A percentile compares a stretch with the other conserved stretches of the same genome.
Evolutionary conservation across 2,888 invertebrate genomes (phyloP).

Genomic region (Suillia variegata): DNA sequence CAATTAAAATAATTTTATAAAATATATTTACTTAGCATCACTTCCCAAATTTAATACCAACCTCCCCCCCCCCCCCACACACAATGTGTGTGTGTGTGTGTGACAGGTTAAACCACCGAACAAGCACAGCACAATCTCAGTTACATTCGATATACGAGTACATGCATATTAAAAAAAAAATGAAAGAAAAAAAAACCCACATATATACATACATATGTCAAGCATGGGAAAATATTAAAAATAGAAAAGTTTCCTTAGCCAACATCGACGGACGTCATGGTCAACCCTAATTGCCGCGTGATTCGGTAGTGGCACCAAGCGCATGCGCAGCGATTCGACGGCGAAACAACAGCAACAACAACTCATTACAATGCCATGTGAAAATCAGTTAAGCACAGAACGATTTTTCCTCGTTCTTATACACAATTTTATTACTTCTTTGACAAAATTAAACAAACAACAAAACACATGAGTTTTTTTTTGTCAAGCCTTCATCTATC

Average conservation of each 20-base stretch:
- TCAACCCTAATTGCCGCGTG: slow-evolving; percentile 4
- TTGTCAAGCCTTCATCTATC: no score
- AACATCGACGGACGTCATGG: background rate
- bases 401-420: slow-evolving; percentile 16
- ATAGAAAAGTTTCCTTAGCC: background rate
- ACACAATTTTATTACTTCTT: no score
- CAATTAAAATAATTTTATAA: no score
- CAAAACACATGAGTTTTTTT: no score
- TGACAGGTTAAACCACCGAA: background rate
- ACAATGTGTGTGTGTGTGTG: no score
- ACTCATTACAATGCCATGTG: slow-evolving; percentile 14
- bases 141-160: no score
- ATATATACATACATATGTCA: background rate
- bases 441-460: background rate
- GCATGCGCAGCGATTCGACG: background rate
- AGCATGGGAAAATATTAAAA: background rate
- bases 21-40: no score
- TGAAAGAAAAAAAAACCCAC: background rate
- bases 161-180: no score
- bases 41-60: no score
- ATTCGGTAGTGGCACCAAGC: background rate
- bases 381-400: slow-evolving; percentile 9
- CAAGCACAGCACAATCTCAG: background rate
- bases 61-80: no score
- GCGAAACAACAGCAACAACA: background rate